Base-by-base conservation (phyloP, 2,888 invertebrate genomes). In the Aspidiotus destructor region DNA sequence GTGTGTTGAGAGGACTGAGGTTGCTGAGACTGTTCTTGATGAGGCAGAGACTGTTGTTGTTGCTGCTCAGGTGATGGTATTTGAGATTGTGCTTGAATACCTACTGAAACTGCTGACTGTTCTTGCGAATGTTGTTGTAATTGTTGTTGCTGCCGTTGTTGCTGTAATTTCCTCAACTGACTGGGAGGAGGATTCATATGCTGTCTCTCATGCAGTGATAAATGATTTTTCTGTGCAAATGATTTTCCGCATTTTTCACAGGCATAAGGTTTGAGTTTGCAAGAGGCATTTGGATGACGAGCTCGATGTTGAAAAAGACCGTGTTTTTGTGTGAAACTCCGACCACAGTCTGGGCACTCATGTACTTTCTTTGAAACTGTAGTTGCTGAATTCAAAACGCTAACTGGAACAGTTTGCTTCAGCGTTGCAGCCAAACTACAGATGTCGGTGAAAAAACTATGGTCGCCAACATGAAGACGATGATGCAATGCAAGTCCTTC, bases 221-320 rank as follows among this genome's bases (percentile, higher is more conserved):
- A 79, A 75, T 90, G 89, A 76, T 89, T 89, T 79, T 89, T 89
- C 78, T 90, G 90, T 81, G 88, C 88, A 82, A 90, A 90, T 13
- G 88, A 88, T 76, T 89, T 90, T 69, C 88, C 88, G 75, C 90
- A 90, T 75, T 87, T 87, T 72, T 83, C 83, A 75, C 90, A 90
- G 11, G 88, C 84, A 75, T 89, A 88, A 58, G 88, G 87, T 73
- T 88, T 83, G 60, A 89, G 79, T 63, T 89, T 88, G 75, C 89
- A 89, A 72, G 86, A 85, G 62, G 88, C 89, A 73, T 88, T 88
- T 2, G 89, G 87, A 76, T 89, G 89, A 69, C 85, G 81, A 73
- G 0, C 81, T 77, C 86, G 83, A 77, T 90, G 90, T 74, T 89
- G 89, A 70, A 88, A 81, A 7, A 90, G 77, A 0, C 90, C 89